Base-by-base conservation (phyloP, 2,888 invertebrate species). In the Helobdella robusta region DNA sequence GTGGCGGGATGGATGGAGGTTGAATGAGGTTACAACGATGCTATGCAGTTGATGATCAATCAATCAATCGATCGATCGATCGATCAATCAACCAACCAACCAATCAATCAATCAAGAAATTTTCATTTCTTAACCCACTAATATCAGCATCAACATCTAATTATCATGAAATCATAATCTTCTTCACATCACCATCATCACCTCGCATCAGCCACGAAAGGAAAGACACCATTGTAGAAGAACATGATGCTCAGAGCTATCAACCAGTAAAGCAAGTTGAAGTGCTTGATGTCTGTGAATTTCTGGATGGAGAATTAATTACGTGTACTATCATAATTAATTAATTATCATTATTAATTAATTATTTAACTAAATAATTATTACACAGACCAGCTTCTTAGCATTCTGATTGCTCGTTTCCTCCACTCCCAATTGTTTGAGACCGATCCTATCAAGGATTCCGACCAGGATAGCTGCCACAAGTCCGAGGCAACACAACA, bases 131-230 rank as follows among this genome's bases (percentile, higher is more conserved):
- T n/a, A n/a, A n/a, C n/a, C n/a, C n/a, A n/a, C n/a, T n/a, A n/a
- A n/a, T n/a, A n/a, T n/a, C n/a, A n/a, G n/a, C n/a, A n/a, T n/a
- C n/a, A n/a, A n/a, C n/a, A n/a, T n/a, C n/a, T n/a, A n/a, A n/a
- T n/a, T n/a, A n/a, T n/a, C n/a, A n/a, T n/a, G n/a, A n/a, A n/a
- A n/a, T n/a, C n/a, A n/a, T n/a, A n/a, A n/a, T n/a, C n/a, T n/a
- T n/a, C n/a, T n/a, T n/a, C n/a, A n/a, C n/a, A n/a, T n/a, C n/a
- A n/a, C n/a, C n/a, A n/a, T n/a, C n/a, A n/a, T n/a, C 71, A 78
- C 79, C 78, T 80, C 18, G 79, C 78, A 73, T 80, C 79, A 34
- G 80, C 79, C n/a, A 80, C 78, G 74, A 80, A 80, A 50, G 80
- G 79, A 66, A 79, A 80, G 5, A 80, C 75, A 15, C 80, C 78